Conservation (phyloP, 2,888 invertebrate genomes). For the Drosophila pseudotalamancana region DNA sequence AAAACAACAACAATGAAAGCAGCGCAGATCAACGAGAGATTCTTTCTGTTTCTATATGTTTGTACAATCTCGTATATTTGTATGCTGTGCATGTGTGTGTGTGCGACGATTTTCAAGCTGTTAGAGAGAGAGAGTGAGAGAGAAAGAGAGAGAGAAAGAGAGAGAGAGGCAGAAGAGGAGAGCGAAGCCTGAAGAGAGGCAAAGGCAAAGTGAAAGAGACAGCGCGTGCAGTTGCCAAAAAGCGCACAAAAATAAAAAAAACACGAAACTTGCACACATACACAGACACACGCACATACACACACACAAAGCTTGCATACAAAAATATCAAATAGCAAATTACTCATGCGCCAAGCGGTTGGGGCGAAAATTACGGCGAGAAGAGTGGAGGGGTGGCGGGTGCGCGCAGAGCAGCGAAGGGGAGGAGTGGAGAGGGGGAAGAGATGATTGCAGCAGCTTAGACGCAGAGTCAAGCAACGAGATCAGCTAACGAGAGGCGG, state of each 20-base stretch:
- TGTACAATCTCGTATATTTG: conserved; percentile 2
- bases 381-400: not conserved
- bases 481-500: not conserved
- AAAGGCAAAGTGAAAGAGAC: not conserved
- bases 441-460: conserved; percentile 25
- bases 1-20: conserved; percentile 27
- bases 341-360: conserved; percentile 67
- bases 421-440: not conserved
- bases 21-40: conserved; percentile 52
- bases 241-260: conserved; percentile 47
- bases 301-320: conserved; percentile 26
- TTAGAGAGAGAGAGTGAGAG: conserved; percentile 33
- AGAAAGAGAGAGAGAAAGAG: conserved; percentile 1
- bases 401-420: no score
- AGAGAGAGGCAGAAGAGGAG: not conserved
- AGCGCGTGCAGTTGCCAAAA: conserved; percentile 63
- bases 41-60: conserved; percentile 33
- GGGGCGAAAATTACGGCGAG: conserved; percentile 28
- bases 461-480: not conserved
- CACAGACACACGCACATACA: conserved; percentile 19
- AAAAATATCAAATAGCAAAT: conserved; percentile 80
- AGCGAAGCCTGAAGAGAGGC: not conserved
- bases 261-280: conserved; percentile 54
- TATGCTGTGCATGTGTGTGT: conserved; percentile 1
- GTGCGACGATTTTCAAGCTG: conserved; percentile 32